Conservation (phyloP, 2,113 vertebrate species). For the Anguilla rostrata region DNA sequence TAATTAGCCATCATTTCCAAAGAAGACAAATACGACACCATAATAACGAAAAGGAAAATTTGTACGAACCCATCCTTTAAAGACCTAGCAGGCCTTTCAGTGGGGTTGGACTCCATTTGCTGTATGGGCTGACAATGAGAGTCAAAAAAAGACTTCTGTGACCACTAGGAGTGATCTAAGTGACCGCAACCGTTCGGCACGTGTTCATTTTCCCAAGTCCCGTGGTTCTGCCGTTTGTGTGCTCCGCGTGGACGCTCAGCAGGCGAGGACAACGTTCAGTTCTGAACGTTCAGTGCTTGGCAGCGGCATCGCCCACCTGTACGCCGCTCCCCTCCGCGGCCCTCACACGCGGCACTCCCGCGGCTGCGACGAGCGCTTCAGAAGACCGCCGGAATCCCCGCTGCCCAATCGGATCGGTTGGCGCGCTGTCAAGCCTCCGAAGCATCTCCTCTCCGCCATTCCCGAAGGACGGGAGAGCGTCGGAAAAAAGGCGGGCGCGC, state of each 20-base stretch:
- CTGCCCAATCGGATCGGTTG: neutral
- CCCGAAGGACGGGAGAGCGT: neutral
- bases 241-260: neutral
- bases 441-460: neutral
- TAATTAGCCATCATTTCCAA: constrained; percentile 69
- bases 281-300: neutral
- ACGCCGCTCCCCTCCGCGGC: neutral
- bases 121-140: constrained; percentile 52
- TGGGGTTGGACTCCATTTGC: constrained; percentile 52
- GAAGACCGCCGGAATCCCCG: neutral
- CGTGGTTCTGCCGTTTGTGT: neutral
- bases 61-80: constrained; percentile 56
- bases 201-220: neutral
- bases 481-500: no score
- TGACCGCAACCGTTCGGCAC: neutral
- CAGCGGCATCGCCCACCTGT: no score
- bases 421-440: neutral
- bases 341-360: neutral
- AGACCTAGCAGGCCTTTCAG: constrained; percentile 60
- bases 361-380: neutral
- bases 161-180: neutral
- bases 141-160: constrained; percentile 60
- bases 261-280: neutral
- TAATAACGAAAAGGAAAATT: constrained; percentile 49
- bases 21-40: constrained; percentile 63